Evolutionary conservation across 1,140 invertebrate species (phyloP).

Genomic region (Sinella curviseta): DNA sequence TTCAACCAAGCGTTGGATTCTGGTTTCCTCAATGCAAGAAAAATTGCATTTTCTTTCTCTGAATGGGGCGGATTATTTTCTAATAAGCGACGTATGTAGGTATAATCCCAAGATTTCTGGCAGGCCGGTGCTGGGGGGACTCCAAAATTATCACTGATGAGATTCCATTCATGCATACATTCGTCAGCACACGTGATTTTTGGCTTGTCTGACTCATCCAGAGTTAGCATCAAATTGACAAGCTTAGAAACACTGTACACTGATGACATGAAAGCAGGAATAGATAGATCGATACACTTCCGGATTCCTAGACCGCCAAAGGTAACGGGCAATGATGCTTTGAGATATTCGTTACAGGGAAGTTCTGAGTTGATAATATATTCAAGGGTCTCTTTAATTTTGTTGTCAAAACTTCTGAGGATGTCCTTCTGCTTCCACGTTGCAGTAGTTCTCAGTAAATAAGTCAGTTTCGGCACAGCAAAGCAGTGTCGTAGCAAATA

Average conservation of each 20-base stretch:
- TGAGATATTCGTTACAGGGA: not conserved
- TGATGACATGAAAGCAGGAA: constrained; percentile 1
- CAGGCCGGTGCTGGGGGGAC: not conserved
- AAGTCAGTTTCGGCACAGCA: not conserved
- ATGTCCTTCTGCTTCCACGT: not conserved
- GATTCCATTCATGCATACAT: not conserved
- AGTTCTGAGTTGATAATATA: not conserved
- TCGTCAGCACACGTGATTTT: not conserved
- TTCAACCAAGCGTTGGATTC: not conserved
- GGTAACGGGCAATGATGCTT: not conserved
- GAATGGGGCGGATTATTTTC: not conserved
- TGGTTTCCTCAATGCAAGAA: not conserved
- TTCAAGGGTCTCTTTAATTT: not conserved
- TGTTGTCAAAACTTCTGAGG: not conserved
- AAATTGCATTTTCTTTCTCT: not conserved
- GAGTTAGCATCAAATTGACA: not conserved
- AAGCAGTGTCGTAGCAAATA: not conserved
- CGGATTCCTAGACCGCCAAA: not conserved
- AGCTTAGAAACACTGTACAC: not conserved
- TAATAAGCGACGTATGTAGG: not conserved
- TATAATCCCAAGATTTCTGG: not conserved
- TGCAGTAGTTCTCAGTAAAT: not conserved
- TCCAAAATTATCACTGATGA: not conserved
- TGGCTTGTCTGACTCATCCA: not conserved
- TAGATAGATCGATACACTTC: not conserved